Conservation (phyloP, 64 coral and sea anemone species). For the Astreopora myriophthalma region DNA sequence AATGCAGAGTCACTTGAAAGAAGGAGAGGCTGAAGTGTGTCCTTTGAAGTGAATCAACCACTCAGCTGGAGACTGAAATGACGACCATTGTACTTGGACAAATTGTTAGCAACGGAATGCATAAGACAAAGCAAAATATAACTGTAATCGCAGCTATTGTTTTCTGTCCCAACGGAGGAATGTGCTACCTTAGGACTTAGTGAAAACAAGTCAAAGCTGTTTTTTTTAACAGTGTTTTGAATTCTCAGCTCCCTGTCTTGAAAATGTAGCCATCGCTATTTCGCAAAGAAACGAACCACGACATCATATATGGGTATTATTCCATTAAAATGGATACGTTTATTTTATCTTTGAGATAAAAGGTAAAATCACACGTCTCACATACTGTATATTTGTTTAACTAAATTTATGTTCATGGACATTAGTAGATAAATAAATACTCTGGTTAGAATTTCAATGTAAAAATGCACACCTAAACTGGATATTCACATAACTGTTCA, state of each 20-base stretch:
- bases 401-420: background rate
- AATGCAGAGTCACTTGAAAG: background rate
- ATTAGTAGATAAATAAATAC: background rate
- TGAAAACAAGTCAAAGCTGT: background rate
- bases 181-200: background rate
- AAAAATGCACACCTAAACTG: background rate
- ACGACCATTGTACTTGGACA: background rate
- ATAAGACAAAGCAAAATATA: background rate
- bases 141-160: background rate
- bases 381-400: background rate
- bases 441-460: background rate
- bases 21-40: background rate
- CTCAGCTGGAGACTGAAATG: too few species aligned
- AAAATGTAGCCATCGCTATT: background rate
- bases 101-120: background rate
- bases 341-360: conserved; percentile 60
- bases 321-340: conserved; percentile 37
- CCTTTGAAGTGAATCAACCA: background rate
- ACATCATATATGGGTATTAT: background rate
- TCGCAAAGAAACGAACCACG: background rate
- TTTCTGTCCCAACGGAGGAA: background rate
- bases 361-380: conserved; percentile 2
- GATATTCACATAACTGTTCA: background rate
- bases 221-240: background rate
- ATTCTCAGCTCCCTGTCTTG: background rate